These are phyloP conservation scores for Enteromius anoplus DNA, from an alignment of 2,797 vertebrate species.

Conservation along the genomic window DNA sequence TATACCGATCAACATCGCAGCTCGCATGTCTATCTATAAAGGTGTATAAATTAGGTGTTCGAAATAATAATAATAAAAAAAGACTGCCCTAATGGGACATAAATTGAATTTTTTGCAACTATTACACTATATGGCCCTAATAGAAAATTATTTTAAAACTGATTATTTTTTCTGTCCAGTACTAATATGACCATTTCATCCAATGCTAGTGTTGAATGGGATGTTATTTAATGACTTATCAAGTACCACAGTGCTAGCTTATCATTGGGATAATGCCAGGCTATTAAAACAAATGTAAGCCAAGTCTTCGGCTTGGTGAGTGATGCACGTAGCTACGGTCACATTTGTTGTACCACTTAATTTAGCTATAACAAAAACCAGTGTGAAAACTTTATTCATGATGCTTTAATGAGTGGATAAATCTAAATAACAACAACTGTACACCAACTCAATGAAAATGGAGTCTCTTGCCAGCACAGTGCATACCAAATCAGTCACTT, in stretches of 20 bases:
- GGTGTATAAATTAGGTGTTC: neutral
- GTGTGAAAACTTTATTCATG: neutral
- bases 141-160: neutral
- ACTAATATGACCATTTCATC: neutral
- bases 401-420: neutral
- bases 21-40: neutral
- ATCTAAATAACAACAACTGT: neutral
- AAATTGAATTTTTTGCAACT: neutral
- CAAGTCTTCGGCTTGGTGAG: neutral
- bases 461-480: neutral
- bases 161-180: too few relatives aligned
- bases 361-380: neutral
- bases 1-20: neutral
- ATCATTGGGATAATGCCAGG: neutral
- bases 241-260: neutral
- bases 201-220: neutral
- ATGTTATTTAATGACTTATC: neutral
- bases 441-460: neutral
- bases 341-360: neutral
- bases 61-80: too few relatives aligned
- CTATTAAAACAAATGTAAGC: neutral
- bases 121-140: neutral
- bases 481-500: neutral
- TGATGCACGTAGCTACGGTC: neutral
- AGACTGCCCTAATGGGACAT: neutral